Conservation (phyloP, 2,113 vertebrate species). For the Sebastes fasciatus region DNA sequence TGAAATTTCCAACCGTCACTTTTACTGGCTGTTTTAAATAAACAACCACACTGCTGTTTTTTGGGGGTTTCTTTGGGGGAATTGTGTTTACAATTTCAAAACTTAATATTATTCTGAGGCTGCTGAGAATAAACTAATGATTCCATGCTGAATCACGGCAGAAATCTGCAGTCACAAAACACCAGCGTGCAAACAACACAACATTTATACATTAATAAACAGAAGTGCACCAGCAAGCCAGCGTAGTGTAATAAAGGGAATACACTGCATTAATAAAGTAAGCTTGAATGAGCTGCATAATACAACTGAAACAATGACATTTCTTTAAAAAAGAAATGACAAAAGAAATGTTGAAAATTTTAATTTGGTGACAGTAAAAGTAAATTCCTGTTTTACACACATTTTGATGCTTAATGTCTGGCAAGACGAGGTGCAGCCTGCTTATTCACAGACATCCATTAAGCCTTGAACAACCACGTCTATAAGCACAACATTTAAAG, state of each 20-base stretch:
- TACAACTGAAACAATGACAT: constrained; percentile 18
- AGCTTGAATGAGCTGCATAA: constrained; percentile 11
- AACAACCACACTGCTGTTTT: background rate
- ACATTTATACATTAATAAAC: constrained; percentile 45
- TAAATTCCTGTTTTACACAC: constrained; percentile 22
- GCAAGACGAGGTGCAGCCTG: background rate
- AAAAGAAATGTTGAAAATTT: constrained; percentile 2
- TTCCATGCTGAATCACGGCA: constrained; percentile 11
- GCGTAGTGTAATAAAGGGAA: constrained; percentile 1
- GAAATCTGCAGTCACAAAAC: constrained; percentile 39
- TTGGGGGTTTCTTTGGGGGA: background rate
- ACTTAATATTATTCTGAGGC: constrained; percentile 29
- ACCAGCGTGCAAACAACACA: constrained; percentile 25
- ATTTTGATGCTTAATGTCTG: constrained; percentile 13
- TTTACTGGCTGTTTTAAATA: constrained; percentile 36
- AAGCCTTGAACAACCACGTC: constrained; percentile 3
- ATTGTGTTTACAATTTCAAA: constrained; percentile 36
- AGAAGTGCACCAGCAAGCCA: constrained; percentile 8
- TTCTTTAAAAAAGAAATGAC: background rate
- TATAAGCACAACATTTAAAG: background rate
- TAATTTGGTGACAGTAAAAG: constrained; percentile 8
- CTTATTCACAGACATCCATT: constrained; percentile 7
- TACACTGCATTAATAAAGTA: constrained; percentile 16
- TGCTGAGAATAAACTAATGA: constrained; percentile 41
- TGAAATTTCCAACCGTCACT: constrained; percentile 41